Evolutionary conservation across 2,113 vertebrate species (phyloP), one percentile per base, ranked within the genome.

Genomic region (Semicossyphus pulcher): DNA sequence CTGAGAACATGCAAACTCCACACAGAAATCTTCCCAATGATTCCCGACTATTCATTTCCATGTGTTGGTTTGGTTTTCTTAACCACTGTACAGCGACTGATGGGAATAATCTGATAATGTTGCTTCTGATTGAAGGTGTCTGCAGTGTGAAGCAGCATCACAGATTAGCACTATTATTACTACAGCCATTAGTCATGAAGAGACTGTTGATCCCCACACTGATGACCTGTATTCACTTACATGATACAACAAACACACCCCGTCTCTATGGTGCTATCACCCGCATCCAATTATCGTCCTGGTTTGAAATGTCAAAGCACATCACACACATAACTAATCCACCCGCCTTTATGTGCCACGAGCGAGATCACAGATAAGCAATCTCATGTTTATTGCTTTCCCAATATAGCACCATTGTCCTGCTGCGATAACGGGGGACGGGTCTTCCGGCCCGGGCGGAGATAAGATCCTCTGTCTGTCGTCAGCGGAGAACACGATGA

Each of bases 401-500:
- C 75, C 26, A 32, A 64, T 81, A 72, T 21, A 28, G 70, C 32
- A 4, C 14, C 51, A 65, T 82, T 83, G 76, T 82, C 36, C 59
- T 32, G n/a, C 60, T 28, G 61, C 25, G 54, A 58, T 58, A 7
- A 78, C 4, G 18, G 53, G 61, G 49, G 44, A 53, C 52, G 76
- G 73, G 67, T 83, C 64, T 10, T 68, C 59, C 48, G 34, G 26
- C 31, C 16, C 11, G 2, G 32, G 61, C 9, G 1, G 29, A 67
- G 88, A 86, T 83, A 85, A 85, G 57, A 76, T 64, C 61, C 32
- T 44, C 31, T 7, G 65, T 23, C 74, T 75, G 76, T 66, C 49
- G 44, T 83, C 72, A 80, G 58, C 23, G 10, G 31, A 42, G 25
- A n/a, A 58, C 51, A 34, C 3, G 3, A 69, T 53, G 39, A 65